Conservation (phyloP, 1,140 invertebrate species). For the Pissodes strobi region DNA sequence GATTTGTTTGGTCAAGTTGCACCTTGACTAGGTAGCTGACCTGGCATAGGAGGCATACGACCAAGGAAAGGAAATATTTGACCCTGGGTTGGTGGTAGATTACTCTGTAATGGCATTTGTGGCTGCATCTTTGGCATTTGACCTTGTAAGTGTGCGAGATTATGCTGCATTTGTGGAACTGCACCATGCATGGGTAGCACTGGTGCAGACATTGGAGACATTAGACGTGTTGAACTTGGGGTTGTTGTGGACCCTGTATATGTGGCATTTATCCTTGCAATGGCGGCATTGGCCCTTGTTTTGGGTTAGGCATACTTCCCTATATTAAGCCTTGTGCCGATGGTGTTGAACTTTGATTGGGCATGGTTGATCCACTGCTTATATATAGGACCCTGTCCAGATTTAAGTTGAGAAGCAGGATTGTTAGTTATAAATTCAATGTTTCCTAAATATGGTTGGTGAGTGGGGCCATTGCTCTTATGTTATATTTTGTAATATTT, state of each 20-base stretch:
- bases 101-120: constrained; percentile 29
- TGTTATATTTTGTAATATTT: too few relatives aligned
- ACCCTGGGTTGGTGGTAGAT: constrained; percentile 30
- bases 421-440: too few relatives aligned
- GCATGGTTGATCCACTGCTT: constrained; percentile 15
- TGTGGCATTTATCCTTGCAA: background rate
- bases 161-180: constrained; percentile 8
- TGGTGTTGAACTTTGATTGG: too few relatives aligned
- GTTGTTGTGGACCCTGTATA: background rate
- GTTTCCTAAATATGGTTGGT: constrained; percentile 7
- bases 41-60: constrained; percentile 51
- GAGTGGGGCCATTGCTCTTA: background rate
- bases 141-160: constrained; percentile 23
- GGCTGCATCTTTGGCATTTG: constrained; percentile 20
- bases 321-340: too few relatives aligned
- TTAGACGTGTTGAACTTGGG: constrained; percentile 44
- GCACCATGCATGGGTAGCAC: constrained; percentile 27
- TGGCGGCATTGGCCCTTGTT: background rate
- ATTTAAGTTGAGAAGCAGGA: too few relatives aligned
- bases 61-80: constrained; percentile 36
- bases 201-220: constrained; percentile 32
- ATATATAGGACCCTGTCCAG: too few relatives aligned
- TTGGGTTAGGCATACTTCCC: too few relatives aligned
- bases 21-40: constrained; percentile 27
- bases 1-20: constrained; percentile 37